Conservation (phyloP, 2,888 invertebrate genomes). For the Protonemura montana region DNA sequence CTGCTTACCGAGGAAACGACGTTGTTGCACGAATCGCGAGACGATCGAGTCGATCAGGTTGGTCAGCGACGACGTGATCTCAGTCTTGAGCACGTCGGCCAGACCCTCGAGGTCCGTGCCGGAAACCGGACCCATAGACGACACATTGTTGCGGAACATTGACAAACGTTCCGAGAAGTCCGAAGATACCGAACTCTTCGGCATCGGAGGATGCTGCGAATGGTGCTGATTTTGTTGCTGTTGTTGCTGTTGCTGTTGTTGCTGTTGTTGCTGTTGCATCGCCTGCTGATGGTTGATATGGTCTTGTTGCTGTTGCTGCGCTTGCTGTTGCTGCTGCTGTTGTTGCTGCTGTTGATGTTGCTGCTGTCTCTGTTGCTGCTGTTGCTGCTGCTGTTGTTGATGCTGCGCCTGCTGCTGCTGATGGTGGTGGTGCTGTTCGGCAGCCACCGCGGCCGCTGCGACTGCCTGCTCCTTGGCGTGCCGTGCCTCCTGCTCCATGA, state of each 20-base stretch:
- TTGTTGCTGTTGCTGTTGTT: constrained; percentile 66
- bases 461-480: constrained; percentile 66
- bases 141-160: constrained; percentile 73
- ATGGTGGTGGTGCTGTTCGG: constrained; percentile 51
- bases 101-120: constrained; percentile 86
- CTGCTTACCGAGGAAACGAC: constrained; percentile 77
- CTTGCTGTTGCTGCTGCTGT: constrained; percentile 64
- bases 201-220: constrained; percentile 59
- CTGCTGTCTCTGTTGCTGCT: constrained; percentile 64
- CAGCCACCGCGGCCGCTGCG: constrained; percentile 51
- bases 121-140: constrained; percentile 63
- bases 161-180: constrained; percentile 81
- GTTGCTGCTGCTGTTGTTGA: constrained; percentile 60
- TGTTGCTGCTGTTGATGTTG: constrained; percentile 66
- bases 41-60: constrained; percentile 89
- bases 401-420: constrained; percentile 66
- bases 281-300: constrained; percentile 64
- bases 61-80: constrained; percentile 84
- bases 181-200: constrained; percentile 49
- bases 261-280: constrained; percentile 64
- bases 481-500: constrained; percentile 81
- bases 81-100: constrained; percentile 89
- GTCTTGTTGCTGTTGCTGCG: constrained; percentile 65
- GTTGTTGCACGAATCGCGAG: constrained; percentile 83
- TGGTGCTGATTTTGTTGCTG: constrained; percentile 59